Conservation (phyloP, 2,113 vertebrate species). For the Speoplatyrhinus poulsoni region DNA sequence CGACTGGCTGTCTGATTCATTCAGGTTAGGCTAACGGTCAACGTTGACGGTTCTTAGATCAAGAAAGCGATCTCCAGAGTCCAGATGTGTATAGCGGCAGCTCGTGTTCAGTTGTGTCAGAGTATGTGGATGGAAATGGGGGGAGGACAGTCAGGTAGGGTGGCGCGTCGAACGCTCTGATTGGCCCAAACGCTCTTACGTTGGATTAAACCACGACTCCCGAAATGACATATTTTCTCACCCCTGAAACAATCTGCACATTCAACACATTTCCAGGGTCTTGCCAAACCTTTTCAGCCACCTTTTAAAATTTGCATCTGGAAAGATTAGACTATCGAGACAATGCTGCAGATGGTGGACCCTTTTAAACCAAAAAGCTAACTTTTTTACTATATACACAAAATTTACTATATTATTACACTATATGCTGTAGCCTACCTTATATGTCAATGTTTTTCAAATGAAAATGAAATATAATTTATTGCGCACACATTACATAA, state of each 20-base stretch:
- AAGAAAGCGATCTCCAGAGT: slow-evolving; percentile 67
- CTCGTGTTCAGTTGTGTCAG: slow-evolving; percentile 59
- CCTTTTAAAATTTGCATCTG: slow-evolving; percentile 64
- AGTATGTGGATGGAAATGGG: slow-evolving; percentile 64
- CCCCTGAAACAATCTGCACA: slow-evolving; percentile 75
- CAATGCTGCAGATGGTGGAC: slow-evolving; percentile 53
- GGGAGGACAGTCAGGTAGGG: slow-evolving; percentile 63
- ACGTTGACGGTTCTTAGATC: slow-evolving; percentile 54
- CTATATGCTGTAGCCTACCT: not conserved
- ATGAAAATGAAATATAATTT: not conserved
- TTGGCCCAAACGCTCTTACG: slow-evolving; percentile 69
- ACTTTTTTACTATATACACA: not conserved
- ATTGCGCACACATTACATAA: not conserved
- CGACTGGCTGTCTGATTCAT: slow-evolving; percentile 27
- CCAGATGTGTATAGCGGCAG: slow-evolving; percentile 66
- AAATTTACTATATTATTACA: not conserved
- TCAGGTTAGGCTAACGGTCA: slow-evolving; percentile 13
- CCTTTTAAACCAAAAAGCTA: slow-evolving; percentile 13
- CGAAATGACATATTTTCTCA: slow-evolving; percentile 74
- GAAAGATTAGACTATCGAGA: slow-evolving; percentile 58
- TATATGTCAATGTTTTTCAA: not conserved
- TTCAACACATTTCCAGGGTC: slow-evolving; percentile 67
- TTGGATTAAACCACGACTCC: slow-evolving; percentile 71
- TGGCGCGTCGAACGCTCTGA: slow-evolving; percentile 58
- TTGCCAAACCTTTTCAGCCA: slow-evolving; percentile 62